phyloP scores from a whole-genome alignment of 2,888 invertebrate species.

The Luperina testacea region DNA sequence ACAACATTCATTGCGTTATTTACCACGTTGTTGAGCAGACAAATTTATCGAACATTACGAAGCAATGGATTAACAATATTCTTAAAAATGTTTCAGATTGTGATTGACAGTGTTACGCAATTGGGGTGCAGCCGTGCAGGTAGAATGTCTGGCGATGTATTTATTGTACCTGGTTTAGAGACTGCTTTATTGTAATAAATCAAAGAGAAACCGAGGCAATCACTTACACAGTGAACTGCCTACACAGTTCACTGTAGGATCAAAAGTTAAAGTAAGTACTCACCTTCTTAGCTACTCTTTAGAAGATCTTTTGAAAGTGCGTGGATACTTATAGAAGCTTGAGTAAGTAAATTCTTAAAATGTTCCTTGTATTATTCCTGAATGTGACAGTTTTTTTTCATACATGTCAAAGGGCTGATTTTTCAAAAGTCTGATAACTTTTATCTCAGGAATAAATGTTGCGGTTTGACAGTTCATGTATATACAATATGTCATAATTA shows the following conservation, averaged over 20 bases:
- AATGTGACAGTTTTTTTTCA: no score
- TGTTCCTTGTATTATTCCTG: no score
- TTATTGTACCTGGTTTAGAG: neutral
- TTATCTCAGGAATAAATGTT: no score
- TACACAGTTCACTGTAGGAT: neutral
- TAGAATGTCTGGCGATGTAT: neutral
- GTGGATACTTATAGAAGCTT: neutral
- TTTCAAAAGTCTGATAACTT: no score
- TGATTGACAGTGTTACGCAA: no score
- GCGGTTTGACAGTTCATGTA: no score
- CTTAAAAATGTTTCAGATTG: neutral
- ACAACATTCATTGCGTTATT: neutral
- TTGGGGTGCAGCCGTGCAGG: no score
- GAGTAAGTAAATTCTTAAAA: no score
- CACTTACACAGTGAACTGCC: neutral
- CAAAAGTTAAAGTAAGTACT: conserved; percentile 4
- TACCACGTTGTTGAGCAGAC: neutral
- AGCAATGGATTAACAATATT: neutral
- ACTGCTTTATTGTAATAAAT: neutral
- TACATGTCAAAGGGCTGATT: no score
- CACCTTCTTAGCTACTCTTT: neutral
- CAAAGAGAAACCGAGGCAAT: neutral
- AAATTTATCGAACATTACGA: neutral
- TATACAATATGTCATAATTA: no score
- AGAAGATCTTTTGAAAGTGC: neutral